Evolutionary conservation across 2,888 invertebrate genomes (phyloP).

Genomic region (Griposia aprilina): DNA sequence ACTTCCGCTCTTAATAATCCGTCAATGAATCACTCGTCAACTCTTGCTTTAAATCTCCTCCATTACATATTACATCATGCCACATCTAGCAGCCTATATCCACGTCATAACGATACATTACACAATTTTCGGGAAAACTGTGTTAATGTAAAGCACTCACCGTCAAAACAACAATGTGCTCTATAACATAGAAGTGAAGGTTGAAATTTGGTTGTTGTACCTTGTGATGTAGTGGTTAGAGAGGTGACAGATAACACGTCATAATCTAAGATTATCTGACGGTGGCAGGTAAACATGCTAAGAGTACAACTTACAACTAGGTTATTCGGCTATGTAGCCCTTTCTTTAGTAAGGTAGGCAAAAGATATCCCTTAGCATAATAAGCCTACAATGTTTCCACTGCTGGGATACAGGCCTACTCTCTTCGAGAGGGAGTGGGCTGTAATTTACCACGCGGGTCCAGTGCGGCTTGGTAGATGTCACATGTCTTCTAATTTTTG

Average conservation of each 20-base stretch:
- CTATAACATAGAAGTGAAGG: conserved; percentile 8
- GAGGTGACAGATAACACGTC: conserved; percentile 65
- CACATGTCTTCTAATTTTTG: too few species aligned
- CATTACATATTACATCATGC: conserved; percentile 10
- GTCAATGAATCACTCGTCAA: conserved; percentile 3
- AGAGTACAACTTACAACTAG: conserved; percentile 27
- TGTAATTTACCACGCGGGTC: too few species aligned
- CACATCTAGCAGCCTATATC: conserved; percentile 38
- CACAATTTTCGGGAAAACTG: conserved; percentile 44
- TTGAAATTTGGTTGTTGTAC: conserved; percentile 22
- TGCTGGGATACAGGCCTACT: too few species aligned
- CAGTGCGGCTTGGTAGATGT: too few species aligned
- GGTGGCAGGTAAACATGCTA: conserved; percentile 60
- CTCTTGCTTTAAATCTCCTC: neutral
- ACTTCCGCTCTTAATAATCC: neutral
- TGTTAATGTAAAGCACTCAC: conserved; percentile 17
- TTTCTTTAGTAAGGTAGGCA: conserved; percentile 5
- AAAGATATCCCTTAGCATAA: too few species aligned
- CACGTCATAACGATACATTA: conserved; percentile 35
- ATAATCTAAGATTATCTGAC: conserved; percentile 73
- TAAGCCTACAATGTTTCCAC: too few species aligned
- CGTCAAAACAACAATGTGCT: conserved; percentile 7
- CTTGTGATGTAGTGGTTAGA: conserved; percentile 30
- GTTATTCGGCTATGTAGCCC: conserved; percentile 43
- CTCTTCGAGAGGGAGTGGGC: too few species aligned